phyloP scores from a whole-genome alignment of 2,797 vertebrate genomes.

The Mormyrops boulengeri region DNA sequence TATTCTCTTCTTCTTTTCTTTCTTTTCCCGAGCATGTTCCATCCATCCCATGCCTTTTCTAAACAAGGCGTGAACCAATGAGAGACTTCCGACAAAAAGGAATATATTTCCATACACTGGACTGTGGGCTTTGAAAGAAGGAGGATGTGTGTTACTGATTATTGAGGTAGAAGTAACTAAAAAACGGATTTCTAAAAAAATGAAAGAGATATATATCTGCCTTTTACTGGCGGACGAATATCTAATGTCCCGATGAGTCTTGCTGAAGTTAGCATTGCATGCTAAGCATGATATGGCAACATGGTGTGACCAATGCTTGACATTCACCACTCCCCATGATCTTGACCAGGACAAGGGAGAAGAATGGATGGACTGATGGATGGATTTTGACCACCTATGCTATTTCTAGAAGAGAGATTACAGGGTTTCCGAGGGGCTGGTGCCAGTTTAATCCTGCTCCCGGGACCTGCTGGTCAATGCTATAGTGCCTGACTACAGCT shows the following conservation, averaged over 20 bases:
- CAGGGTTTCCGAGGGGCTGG: background rate
- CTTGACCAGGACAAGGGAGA: background rate
- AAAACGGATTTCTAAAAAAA: background rate
- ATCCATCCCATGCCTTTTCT: background rate
- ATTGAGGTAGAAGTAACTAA: background rate
- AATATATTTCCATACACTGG: background rate
- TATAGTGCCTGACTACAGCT: background rate
- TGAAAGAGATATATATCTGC: background rate
- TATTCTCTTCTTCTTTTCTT: background rate
- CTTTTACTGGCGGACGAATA: background rate
- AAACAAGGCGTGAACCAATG: background rate
- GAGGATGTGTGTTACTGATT: background rate
- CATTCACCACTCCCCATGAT: background rate
- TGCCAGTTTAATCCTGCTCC: background rate
- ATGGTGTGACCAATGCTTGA: background rate
- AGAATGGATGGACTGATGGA: background rate
- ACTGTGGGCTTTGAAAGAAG: background rate
- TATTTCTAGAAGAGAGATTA: background rate
- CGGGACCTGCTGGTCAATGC: background rate
- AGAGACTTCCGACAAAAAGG: background rate
- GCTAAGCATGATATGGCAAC: background rate
- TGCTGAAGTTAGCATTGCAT: background rate
- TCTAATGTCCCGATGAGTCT: background rate
- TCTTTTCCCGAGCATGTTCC: background rate
- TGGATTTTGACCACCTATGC: background rate